These are phyloP conservation scores for Morbakka virulenta DNA, from an alignment of 30 jellyfish, hydroid and myxozoan species.

Conservation along the genomic window DNA sequence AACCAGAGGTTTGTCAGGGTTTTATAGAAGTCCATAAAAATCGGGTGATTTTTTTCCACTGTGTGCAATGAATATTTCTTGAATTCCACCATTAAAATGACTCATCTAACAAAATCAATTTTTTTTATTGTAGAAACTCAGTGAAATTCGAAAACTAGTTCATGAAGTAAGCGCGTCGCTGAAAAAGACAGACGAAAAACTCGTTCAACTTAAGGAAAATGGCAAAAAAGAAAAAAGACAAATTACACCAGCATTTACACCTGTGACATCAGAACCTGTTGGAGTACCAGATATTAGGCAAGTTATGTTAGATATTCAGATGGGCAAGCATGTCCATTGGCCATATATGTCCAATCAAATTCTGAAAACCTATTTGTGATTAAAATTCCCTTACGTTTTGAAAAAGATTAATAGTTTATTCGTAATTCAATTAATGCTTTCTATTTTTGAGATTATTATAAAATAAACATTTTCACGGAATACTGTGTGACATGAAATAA, in stretches of 20 bases:
- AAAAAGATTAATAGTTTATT: not conserved
- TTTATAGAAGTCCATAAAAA: too few relatives aligned
- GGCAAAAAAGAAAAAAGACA: constrained; percentile 70
- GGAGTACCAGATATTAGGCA: constrained; percentile 96
- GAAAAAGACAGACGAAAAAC: constrained; percentile 71
- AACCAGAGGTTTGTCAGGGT: too few relatives aligned
- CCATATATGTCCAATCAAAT: not conserved
- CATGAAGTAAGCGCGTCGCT: constrained; percentile 88
- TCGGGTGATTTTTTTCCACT: too few relatives aligned
- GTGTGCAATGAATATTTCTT: too few relatives aligned
- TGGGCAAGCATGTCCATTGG: not conserved
- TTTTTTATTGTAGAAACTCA: constrained; percentile 68
- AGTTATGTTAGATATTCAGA: too few relatives aligned
- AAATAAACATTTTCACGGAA: too few relatives aligned
- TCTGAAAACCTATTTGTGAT: too few relatives aligned
- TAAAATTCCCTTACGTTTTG: not conserved
- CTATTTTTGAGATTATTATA: too few relatives aligned
- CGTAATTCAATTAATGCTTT: not conserved
- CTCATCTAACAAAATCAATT: too few relatives aligned
- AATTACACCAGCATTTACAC: constrained; percentile 94
- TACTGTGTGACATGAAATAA: too few relatives aligned
- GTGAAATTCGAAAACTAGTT: constrained; percentile 87
- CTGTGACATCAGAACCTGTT: constrained; percentile 96
- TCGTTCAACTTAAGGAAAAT: constrained; percentile 56
- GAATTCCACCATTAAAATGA: too few relatives aligned